These are phyloP conservation scores for Nomada hirtipes DNA, from an alignment of 2,888 invertebrate genomes.

Conservation along the genomic window DNA sequence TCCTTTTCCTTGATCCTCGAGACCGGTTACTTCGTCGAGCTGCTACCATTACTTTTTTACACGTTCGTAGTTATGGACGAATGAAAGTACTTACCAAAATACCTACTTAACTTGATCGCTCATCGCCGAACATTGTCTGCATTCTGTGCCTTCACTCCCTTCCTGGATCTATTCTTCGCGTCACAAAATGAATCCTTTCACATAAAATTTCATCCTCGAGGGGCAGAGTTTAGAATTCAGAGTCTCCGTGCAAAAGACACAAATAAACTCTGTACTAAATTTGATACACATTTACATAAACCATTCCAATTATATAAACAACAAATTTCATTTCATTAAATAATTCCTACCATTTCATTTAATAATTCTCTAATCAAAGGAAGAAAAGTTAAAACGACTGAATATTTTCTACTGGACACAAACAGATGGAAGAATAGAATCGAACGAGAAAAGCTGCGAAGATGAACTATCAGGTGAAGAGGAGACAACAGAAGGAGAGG, in stretches of 20 bases:
- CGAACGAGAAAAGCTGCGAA: not conserved
- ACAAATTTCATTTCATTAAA: no score
- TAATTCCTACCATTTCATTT: no score
- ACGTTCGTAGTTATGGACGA: conserved; percentile 18
- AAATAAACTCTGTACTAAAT: not conserved
- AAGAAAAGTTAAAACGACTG: no score
- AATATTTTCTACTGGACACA: no score
- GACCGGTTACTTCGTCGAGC: conserved; percentile 32
- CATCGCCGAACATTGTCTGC: conserved; percentile 27
- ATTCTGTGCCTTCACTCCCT: not conserved
- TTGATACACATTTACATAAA: no score
- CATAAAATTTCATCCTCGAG: not conserved
- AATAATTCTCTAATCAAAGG: no score
- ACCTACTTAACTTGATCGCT: conserved; percentile 45
- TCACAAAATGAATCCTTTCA: not conserved
- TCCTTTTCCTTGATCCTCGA: conserved; percentile 23
- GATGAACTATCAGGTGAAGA: no score
- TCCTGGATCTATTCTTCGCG: conserved; percentile 9
- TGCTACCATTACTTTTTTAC: conserved; percentile 30
- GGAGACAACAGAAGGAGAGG: conserved; percentile 11
- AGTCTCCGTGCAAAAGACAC: not conserved
- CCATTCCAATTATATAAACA: no score
- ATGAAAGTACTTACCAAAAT: conserved; percentile 33
- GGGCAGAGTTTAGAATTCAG: not conserved
- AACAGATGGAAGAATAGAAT: not conserved